A percentile compares a stretch with the other conserved stretches of the same genome.
phyloP scores from a whole-genome alignment of 2,888 invertebrate species.

The Cephus nigrinus region DNA sequence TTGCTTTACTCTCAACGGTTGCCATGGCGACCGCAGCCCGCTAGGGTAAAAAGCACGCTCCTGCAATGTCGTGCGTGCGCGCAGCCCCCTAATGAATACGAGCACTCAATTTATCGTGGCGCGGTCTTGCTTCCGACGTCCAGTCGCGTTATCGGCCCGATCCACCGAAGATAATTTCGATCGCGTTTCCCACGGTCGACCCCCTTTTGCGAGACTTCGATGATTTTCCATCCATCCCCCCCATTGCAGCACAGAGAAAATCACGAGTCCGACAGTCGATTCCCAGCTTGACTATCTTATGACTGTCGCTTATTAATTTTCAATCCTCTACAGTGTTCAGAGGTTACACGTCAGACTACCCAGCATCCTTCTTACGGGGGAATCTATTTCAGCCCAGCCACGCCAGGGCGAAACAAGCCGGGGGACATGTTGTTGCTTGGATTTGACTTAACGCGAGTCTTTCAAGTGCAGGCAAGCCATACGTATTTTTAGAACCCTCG shows the following conservation, averaged over 20 bases:
- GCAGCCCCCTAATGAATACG: slow-evolving; percentile 8
- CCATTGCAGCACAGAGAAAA: not conserved
- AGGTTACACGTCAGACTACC: no score
- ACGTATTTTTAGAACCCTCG: slow-evolving; percentile 56
- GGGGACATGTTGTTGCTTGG: no score
- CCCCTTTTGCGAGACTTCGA: not conserved
- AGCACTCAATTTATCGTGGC: slow-evolving; percentile 4
- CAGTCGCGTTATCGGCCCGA: no score
- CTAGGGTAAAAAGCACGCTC: slow-evolving; percentile 36
- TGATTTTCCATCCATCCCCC: no score
- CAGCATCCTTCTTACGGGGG: no score
- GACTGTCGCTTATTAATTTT: no score
- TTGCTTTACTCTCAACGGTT: slow-evolving; percentile 20
- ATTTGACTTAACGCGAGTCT: slow-evolving; percentile 10
- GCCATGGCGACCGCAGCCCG: slow-evolving; percentile 31
- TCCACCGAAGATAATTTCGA: not conserved
- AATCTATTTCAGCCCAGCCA: no score
- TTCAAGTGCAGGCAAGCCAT: slow-evolving; percentile 49
- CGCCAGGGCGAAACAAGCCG: no score
- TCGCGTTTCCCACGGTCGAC: not conserved
- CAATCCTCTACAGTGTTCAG: no score
- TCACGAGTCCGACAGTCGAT: not conserved
- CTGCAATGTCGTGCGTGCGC: slow-evolving; percentile 21
- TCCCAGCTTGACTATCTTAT: not conserved
- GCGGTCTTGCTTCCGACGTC: not conserved